phyloP scores from a whole-genome alignment of 2,888 invertebrate species.

The Dasypogon diadema region DNA sequence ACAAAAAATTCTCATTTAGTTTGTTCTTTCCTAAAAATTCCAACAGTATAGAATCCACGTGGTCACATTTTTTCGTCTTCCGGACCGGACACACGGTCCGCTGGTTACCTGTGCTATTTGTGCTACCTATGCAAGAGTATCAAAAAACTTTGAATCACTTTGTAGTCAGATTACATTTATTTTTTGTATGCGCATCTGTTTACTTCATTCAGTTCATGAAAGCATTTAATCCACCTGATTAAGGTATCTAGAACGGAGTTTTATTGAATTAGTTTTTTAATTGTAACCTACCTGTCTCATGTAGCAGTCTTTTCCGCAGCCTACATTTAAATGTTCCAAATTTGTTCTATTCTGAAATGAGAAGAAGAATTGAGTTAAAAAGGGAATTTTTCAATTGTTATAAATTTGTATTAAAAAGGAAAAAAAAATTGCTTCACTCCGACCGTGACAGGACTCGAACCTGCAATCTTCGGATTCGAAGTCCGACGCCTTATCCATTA shows the following conservation, averaged over 20 bases:
- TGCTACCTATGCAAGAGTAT: conserved; percentile 26
- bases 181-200: conserved; percentile 8
- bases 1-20: neutral
- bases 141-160: conserved; percentile 28
- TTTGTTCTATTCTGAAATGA: conserved; percentile 76
- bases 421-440: conserved; percentile 56
- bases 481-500: conserved; percentile 70
- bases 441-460: conserved; percentile 70
- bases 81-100: conserved; percentile 55
- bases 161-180: conserved; percentile 31
- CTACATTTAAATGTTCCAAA: conserved; percentile 66
- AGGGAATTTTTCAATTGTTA: conserved; percentile 56
- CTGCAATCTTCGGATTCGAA: conserved; percentile 70
- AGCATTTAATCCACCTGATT: conserved; percentile 1
- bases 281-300: conserved; percentile 75
- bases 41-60: neutral
- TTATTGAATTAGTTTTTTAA: neutral
- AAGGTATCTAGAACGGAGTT: neutral
- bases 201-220: neutral
- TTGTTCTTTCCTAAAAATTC: neutral
- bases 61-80: conserved; percentile 49
- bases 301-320: conserved; percentile 78
- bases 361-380: no score
- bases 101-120: conserved; percentile 35
- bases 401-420: conserved; percentile 71